Conservation (phyloP, 1,140 invertebrate species). For the Hycleus cichorii region DNA sequence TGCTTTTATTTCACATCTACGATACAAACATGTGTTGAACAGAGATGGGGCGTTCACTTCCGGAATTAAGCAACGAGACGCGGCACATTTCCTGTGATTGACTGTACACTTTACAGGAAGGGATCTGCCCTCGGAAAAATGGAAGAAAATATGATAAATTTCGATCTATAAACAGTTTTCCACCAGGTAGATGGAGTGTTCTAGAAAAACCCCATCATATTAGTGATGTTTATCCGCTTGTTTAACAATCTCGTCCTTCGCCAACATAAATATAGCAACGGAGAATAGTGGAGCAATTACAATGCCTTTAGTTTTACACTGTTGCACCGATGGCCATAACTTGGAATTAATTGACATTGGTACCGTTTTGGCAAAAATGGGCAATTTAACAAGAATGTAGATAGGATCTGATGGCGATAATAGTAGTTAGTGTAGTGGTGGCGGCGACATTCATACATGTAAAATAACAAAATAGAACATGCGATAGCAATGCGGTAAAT, state of each 20-base stretch:
- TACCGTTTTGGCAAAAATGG: constrained; percentile 17
- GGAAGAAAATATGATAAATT: too few relatives aligned
- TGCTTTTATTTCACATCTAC: constrained; percentile 13
- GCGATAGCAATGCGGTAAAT: constrained; percentile 16
- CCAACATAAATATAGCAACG: constrained; percentile 5
- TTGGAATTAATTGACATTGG: constrained; percentile 27
- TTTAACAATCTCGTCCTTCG: too few relatives aligned
- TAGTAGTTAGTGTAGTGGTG: too few relatives aligned
- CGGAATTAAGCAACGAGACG: constrained; percentile 29
- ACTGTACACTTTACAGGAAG: background rate
- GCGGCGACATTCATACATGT: constrained; percentile 15
- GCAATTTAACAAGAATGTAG: constrained; percentile 20
- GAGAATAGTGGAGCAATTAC: constrained; percentile 17
- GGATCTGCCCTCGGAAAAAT: too few relatives aligned
- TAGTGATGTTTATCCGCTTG: too few relatives aligned
- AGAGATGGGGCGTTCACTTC: constrained; percentile 28
- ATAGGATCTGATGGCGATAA: constrained; percentile 16
- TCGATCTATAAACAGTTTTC: too few relatives aligned
- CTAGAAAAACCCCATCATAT: too few relatives aligned
- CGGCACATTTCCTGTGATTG: constrained; percentile 29
- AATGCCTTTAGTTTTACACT: constrained; percentile 9
- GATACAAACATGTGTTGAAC: constrained; percentile 5
- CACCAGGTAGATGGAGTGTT: too few relatives aligned
- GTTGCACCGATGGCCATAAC: constrained; percentile 17
- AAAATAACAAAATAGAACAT: constrained; percentile 11